Conservation (phyloP, 2,797 vertebrate species). For the Rhinogobio ventralis region DNA sequence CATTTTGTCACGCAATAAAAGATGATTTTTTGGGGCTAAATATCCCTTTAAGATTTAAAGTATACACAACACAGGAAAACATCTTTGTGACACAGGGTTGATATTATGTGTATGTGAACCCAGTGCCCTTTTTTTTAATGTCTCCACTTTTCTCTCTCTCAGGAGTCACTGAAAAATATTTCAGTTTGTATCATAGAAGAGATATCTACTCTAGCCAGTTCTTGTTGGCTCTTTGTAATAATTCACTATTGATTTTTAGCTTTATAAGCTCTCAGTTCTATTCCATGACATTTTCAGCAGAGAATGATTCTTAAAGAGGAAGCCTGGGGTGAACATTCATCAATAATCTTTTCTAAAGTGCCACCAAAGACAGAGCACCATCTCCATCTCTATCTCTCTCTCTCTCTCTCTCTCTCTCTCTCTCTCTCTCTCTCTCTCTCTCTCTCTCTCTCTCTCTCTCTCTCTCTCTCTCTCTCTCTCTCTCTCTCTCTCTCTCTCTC, state of each 20-base stretch:
- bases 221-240: conserved; percentile 62
- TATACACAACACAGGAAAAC: conserved; percentile 1
- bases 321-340: conserved; percentile 54
- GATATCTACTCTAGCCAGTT: conserved; percentile 50
- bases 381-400: background rate
- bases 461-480: background rate
- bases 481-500: background rate
- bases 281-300: conserved; percentile 70
- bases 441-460: conserved; percentile 1
- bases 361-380: conserved; percentile 6
- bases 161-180: conserved; percentile 22
- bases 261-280: conserved; percentile 63
- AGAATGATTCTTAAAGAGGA: conserved; percentile 67
- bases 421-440: no score
- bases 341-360: conserved; percentile 55
- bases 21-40: no score
- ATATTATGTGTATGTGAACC: conserved; percentile 6
- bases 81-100: background rate
- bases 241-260: conserved; percentile 70
- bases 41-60: background rate
- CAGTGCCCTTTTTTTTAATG: background rate
- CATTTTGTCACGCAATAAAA: background rate
- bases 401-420: no score
- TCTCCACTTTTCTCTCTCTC: background rate
- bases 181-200: conserved; percentile 33